A percentile compares a stretch with the other conserved stretches of the same genome.
Conservation (phyloP, 2,113 vertebrate genomes). For the Steatornis caripensis region DNA sequence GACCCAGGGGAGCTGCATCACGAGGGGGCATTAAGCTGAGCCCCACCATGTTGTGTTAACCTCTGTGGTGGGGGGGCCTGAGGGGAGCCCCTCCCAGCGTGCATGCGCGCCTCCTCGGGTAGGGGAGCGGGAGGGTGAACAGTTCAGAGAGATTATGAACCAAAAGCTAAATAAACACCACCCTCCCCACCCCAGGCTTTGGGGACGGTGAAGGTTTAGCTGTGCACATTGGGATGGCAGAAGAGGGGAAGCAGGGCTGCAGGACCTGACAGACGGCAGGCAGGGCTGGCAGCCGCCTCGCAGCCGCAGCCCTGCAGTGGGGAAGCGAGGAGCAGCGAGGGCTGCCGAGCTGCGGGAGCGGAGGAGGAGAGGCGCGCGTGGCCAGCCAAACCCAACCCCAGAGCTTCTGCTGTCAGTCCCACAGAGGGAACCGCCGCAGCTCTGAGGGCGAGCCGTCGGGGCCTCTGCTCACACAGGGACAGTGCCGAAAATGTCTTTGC, state of each 20-base stretch:
- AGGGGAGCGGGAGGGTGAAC: not conserved
- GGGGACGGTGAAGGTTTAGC: not conserved
- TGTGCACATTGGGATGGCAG: rapidly evolving
- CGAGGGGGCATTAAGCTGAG: not conserved
- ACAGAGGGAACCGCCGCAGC: rapidly evolving
- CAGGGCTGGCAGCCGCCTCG: not conserved
- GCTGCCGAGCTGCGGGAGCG: not conserved
- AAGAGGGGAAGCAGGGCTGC: not conserved
- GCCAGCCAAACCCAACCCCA: not conserved
- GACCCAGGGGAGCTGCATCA: not conserved
- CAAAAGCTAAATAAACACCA: constrained; percentile 14
- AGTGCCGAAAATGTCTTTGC: not conserved
- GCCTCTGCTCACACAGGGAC: not conserved
- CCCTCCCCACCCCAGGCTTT: not conserved
- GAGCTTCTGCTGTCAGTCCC: not conserved
- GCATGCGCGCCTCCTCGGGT: not conserved
- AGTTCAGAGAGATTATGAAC: constrained; percentile 43
- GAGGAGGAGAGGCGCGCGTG: not conserved
- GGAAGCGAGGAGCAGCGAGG: not conserved
- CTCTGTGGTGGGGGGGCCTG: not conserved
- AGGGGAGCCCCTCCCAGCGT: not conserved
- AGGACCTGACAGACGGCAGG: rapidly evolving
- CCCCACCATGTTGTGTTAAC: constrained; percentile 26
- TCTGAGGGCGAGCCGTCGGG: not conserved
- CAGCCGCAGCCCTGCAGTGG: not conserved